Evolutionary conservation across 2,113 vertebrate species (phyloP).

Genomic region (Sander vitreus): DNA sequence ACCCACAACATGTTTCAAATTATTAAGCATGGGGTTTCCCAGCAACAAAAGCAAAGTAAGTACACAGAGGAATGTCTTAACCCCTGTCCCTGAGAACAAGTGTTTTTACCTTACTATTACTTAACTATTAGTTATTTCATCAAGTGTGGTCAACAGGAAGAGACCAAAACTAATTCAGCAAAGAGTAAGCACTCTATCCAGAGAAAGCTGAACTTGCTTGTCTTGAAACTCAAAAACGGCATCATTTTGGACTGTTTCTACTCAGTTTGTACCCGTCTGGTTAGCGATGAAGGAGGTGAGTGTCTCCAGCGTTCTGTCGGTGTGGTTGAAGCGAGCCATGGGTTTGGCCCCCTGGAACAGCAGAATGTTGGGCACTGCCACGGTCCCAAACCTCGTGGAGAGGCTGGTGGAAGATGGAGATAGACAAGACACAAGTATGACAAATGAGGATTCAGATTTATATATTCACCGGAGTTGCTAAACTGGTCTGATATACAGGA

Average conservation of each 20-base stretch:
- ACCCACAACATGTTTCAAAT: too few relatives aligned
- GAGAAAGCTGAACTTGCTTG: not conserved
- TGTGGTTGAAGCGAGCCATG: constrained; percentile 98
- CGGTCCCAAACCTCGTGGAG: constrained; percentile 96
- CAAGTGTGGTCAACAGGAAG: not conserved
- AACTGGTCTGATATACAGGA: not conserved
- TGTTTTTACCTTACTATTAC: not conserved
- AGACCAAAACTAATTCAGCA: not conserved
- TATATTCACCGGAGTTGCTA: not conserved
- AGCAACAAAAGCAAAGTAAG: too few relatives aligned
- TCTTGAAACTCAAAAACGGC: not conserved
- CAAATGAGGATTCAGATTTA: not conserved
- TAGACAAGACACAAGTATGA: not conserved
- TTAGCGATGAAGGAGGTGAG: constrained; percentile 94
- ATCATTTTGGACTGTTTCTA: not conserved
- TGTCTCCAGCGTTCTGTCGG: constrained; percentile 91
- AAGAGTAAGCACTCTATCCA: accelerated
- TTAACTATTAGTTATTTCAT: not conserved
- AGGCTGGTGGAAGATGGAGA: constrained; percentile 82
- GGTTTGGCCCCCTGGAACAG: constrained; percentile 98
- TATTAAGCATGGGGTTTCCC: too few relatives aligned
- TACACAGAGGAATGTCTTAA: too few relatives aligned
- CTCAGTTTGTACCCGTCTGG: constrained; percentile 89
- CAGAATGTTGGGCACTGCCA: constrained; percentile 97
- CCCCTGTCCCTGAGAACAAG: not conserved